A percentile compares a stretch with the other conserved stretches of the same genome.
Evolutionary conservation across 2,113 vertebrate genomes (phyloP).

Genomic region (Clarias gariepinus): DNA sequence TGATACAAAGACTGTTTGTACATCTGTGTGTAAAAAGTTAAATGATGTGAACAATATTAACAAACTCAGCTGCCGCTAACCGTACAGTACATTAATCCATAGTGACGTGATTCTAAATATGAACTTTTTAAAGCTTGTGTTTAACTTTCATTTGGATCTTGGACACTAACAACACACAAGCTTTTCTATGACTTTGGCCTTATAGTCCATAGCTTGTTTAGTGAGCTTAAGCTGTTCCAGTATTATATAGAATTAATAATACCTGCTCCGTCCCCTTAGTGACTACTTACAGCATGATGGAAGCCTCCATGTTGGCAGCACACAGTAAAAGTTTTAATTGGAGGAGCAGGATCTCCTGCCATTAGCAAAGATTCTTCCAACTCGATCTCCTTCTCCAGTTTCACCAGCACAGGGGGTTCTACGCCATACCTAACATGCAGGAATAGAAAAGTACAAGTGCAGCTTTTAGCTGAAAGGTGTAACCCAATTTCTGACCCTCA

Average conservation of each 20-base stretch:
- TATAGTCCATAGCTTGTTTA: neutral
- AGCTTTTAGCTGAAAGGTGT: neutral
- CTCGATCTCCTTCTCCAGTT: slow-evolving; percentile 98
- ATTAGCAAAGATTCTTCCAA: slow-evolving; percentile 89
- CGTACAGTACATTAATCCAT: neutral
- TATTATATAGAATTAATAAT: neutral
- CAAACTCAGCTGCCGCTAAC: no score
- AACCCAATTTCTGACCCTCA: neutral
- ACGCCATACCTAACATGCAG: slow-evolving; percentile 82
- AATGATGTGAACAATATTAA: neutral
- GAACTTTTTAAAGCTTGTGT: neutral
- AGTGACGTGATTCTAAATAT: neutral
- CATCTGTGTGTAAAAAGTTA: neutral
- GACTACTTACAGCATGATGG: slow-evolving; percentile 83
- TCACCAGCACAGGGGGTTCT: slow-evolving; percentile 92
- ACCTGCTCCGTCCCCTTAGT: neutral
- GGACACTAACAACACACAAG: neutral
- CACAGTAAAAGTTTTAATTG: slow-evolving; percentile 81
- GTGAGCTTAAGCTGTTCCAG: neutral
- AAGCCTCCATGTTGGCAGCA: slow-evolving; percentile 89
- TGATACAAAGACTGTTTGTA: neutral
- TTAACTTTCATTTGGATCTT: neutral
- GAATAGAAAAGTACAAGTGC: slow-evolving; percentile 15
- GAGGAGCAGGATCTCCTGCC: slow-evolving; percentile 75
- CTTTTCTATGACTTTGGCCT: neutral